Conservation (phyloP, 37 sponge, comb jelly and placozoan species). For the Oopsacas minuta region DNA sequence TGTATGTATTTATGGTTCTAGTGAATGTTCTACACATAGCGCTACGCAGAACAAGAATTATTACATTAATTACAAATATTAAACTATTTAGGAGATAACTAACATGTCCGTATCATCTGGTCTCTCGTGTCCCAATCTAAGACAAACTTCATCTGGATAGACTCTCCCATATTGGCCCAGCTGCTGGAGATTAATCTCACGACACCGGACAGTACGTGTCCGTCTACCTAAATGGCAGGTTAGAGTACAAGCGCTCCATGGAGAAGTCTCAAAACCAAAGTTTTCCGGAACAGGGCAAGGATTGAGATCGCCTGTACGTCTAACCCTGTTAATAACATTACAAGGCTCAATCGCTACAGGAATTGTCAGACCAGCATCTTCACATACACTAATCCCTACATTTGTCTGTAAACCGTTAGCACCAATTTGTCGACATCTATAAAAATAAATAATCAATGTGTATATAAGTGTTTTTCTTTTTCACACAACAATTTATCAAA, state of each 20-base stretch:
- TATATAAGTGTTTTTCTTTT: not conserved
- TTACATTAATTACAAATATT: no score
- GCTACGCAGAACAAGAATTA: no score
- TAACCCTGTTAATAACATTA: not conserved
- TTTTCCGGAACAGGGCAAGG: slow-evolving; percentile 3
- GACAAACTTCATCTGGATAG: not conserved
- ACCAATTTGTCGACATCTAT: not conserved
- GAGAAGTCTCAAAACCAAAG: not conserved
- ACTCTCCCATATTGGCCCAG: not conserved
- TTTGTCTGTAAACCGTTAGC: not conserved
- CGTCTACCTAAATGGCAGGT: not conserved
- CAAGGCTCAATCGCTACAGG: not conserved
- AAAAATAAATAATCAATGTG: not conserved
- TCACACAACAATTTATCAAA: no score
- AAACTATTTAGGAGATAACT: no score
- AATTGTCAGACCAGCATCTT: not conserved
- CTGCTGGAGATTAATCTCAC: not conserved
- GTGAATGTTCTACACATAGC: no score
- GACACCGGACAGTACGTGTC: not conserved
- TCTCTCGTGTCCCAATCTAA: not conserved
- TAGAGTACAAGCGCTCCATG: not conserved
- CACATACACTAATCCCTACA: not conserved
- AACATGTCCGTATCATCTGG: not conserved
- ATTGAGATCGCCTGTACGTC: not conserved
- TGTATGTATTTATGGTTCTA: no score